Conservation (phyloP, 2,888 invertebrate genomes). For the Ophioninae sp. region DNA sequence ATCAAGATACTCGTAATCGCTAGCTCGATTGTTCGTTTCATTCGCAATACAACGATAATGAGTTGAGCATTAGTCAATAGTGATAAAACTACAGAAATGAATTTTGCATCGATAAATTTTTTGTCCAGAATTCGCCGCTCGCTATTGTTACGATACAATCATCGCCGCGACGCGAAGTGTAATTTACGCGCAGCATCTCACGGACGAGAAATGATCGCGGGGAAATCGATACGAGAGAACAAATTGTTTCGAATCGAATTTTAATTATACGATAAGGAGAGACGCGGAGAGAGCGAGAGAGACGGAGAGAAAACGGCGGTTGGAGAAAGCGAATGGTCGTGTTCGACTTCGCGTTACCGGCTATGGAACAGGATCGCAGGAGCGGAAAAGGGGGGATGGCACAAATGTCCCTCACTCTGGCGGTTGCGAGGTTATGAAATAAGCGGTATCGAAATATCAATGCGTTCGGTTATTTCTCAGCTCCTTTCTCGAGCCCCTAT, state of each 20-base stretch:
- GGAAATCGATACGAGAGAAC: conserved; percentile 13
- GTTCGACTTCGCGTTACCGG: conserved; percentile 36
- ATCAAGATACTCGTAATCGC: not conserved
- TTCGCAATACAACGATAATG: not conserved
- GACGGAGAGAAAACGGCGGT: not conserved
- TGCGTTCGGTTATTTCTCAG: conserved; percentile 25
- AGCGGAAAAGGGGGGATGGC: not conserved
- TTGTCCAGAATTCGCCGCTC: not conserved
- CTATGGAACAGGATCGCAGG: conserved; percentile 39
- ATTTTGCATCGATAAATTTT: not conserved
- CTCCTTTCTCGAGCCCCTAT: conserved; percentile 41
- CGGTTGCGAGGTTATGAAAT: conserved; percentile 32
- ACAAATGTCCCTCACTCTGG: conserved; percentile 33
- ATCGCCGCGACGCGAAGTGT: not conserved
- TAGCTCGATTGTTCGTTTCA: not conserved
- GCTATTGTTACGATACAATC: not conserved
- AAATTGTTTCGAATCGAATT: conserved; percentile 33
- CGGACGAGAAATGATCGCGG: not conserved
- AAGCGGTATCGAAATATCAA: conserved; percentile 48
- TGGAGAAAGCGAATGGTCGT: conserved; percentile 54
- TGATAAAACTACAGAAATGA: not conserved
- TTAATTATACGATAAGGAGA: conserved; percentile 21
- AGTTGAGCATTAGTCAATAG: not conserved
- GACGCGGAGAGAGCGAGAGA: not conserved
- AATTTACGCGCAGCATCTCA: not conserved